Base-by-base conservation (phyloP, 2,888 invertebrate species). In the Axea sp. region DNA sequence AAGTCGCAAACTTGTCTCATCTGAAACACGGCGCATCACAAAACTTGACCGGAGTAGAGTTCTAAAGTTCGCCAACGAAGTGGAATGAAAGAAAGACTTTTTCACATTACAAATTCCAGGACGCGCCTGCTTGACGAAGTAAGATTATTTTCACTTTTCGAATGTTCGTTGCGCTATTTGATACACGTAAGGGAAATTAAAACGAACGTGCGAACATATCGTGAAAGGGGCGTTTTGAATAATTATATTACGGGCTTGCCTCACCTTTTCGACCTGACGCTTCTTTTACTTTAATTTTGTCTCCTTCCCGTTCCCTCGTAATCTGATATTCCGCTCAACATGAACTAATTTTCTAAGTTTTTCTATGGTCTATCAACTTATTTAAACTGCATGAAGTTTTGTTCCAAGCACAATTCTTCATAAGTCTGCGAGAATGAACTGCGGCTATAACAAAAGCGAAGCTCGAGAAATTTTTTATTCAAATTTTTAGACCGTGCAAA, bases 11-110 rank as follows among this genome's bases (percentile, higher is more conserved):
- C 67, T 75, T 71, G 67, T 71, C 75, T 62, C 71, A 59, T 73
- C 65, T 30, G 55, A 60, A 71, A 75, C 67, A 75, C 51, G 60
- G 47, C 53, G 49, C 47, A 47, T 67, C 75, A 55, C 75, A 65
- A 75, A 75, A 75, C 69, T 71, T 75, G 71, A 71, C 71, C 71
- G 71, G 41, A 59, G 55, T 55, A 9, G 60, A 60, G 60, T 69
- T 74, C 41, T 24, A 65, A 69, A 75, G 55, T 75, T 75, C 14
- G 26, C 53, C 53, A 59, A 57, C 57, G 37, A 69, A 60, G 28
- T 39, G 17, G 47, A 73, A 64, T 47, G 68, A 64, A 64, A 64
- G 64, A 64, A 53, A 35, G 60, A 69, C 53, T 59, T 65, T 47
- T 39, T 30, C 39, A 30, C 65, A 69, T 74, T 74, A 69, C 64